Conservation (phyloP, 2,888 invertebrate species). For the Spisula solida region DNA sequence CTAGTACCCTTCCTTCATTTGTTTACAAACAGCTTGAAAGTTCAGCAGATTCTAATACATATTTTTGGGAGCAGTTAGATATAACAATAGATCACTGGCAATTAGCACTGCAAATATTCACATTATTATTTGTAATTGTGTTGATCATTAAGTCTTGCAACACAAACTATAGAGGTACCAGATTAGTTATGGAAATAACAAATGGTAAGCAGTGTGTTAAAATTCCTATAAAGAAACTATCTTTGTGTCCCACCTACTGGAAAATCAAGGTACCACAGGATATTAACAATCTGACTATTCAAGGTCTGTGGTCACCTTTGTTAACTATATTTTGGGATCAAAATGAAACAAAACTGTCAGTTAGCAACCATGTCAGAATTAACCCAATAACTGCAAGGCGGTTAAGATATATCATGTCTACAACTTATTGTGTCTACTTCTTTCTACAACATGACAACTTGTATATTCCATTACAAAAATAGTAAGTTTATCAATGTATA, state of each 20-base stretch:
- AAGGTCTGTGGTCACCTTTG: not conserved
- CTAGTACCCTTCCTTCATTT: too few relatives aligned
- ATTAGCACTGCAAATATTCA: slow-evolving; percentile 27
- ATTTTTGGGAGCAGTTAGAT: slow-evolving; percentile 33
- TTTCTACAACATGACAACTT: slow-evolving; percentile 39
- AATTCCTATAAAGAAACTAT: not conserved
- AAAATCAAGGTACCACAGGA: not conserved
- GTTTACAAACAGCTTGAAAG: too few relatives aligned
- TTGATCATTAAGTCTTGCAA: slow-evolving; percentile 5
- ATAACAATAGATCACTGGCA: slow-evolving; percentile 41
- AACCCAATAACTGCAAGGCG: not conserved
- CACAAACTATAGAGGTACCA: not conserved
- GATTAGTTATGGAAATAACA: slow-evolving; percentile 1
- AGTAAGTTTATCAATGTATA: too few relatives aligned
- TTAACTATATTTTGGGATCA: slow-evolving; percentile 20
- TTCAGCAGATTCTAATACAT: slow-evolving; percentile 12
- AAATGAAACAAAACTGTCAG: slow-evolving; percentile 10
- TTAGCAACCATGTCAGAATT: not conserved
- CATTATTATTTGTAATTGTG: slow-evolving; percentile 6
- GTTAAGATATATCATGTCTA: slow-evolving; percentile 18
- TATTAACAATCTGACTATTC: not conserved
- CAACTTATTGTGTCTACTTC: slow-evolving; percentile 43
- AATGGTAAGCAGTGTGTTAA: not conserved
- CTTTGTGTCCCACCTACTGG: not conserved
- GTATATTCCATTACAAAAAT: slow-evolving; percentile 11